phyloP scores from a whole-genome alignment of 2,888 invertebrate genomes.

The Leucophora obtusa region DNA sequence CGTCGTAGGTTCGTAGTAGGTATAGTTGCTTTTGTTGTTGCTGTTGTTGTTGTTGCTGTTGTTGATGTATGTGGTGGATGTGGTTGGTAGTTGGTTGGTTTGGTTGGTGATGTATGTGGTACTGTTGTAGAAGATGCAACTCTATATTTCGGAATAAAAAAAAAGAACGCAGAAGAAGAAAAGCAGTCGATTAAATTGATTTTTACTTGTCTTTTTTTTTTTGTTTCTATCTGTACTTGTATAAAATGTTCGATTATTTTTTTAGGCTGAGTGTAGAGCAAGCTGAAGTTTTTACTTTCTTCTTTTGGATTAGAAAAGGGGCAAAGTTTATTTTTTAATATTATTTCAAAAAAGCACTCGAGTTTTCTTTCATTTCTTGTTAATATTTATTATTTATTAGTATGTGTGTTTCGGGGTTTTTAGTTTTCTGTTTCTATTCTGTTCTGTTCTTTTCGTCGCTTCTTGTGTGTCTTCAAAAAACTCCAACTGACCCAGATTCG shows the following conservation, averaged over 20 bases:
- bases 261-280: slow-evolving; percentile 37
- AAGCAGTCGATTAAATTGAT: slow-evolving; percentile 63
- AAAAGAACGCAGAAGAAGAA: slow-evolving; percentile 55
- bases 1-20: slow-evolving; percentile 10
- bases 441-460: slow-evolving; percentile 45
- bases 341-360: slow-evolving; percentile 20
- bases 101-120: slow-evolving; percentile 31
- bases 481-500: slow-evolving; percentile 65
- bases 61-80: slow-evolving; percentile 20
- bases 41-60: no score
- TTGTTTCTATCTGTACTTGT: slow-evolving; percentile 10
- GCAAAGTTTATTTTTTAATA: slow-evolving; percentile 6
- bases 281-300: slow-evolving; percentile 24
- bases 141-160: slow-evolving; percentile 56
- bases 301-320: slow-evolving; percentile 13
- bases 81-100: slow-evolving; percentile 23
- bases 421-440: slow-evolving; percentile 21
- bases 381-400: slow-evolving; percentile 1
- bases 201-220: slow-evolving; percentile 41
- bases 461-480: slow-evolving; percentile 52
- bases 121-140: slow-evolving; percentile 51
- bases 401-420: slow-evolving; percentile 25
- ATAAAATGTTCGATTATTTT: slow-evolving; percentile 11
- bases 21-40: no score
- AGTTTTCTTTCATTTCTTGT: slow-evolving; percentile 2